Base-by-base conservation (phyloP, 2,888 invertebrate genomes). In the Pterostichus niger region DNA sequence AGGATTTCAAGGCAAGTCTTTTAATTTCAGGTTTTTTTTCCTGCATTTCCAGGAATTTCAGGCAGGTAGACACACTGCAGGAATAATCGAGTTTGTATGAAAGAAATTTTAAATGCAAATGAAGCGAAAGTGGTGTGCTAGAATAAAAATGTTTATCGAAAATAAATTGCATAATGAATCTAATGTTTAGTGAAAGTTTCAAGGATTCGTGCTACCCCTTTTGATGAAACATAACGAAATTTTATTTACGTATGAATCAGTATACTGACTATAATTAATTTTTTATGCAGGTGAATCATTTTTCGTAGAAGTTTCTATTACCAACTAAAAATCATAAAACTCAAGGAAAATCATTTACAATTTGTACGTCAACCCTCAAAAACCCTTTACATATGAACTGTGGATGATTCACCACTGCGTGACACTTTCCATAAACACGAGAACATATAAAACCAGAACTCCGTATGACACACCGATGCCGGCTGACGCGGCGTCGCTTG, bases 351-450 rank as follows among this genome's bases (percentile, higher is more conserved):
- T 9, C 10, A 5, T 6, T n/a, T 40, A 40, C 10, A 52, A n/a
- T 13, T 52, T 52, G 52, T 46, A 46, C 11, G 11, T 13, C 52
- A 52, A n/a, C 52, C 52, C 52, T 52, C 13, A 56, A 56, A 71
- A 71, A 40, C 68, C 68, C 68, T 71, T 71, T 71, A 17, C 68
- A 44, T 44, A 71, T 17, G 17, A 71, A 10, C 15, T 17, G 10
- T 5, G 9, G 13, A 71, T 71, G 68, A 71, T 71, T 71, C 68
- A 71, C 68, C 44, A 40, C 24, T 71, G 7, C 68, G 68, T 71
- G 68, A 44, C 68, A 24, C 44, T 40, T 17, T 71, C 68, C 68
- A 71, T 44, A 64, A 64, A 15, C 68, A 71, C 24, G 68, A 40
- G 52, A 40, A 40, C 24, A n/a, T 64, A 11, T 10, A 44, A 40